These are phyloP conservation scores for Lithophane ornitopus DNA, from an alignment of 2,888 invertebrate species.

Conservation along the genomic window DNA sequence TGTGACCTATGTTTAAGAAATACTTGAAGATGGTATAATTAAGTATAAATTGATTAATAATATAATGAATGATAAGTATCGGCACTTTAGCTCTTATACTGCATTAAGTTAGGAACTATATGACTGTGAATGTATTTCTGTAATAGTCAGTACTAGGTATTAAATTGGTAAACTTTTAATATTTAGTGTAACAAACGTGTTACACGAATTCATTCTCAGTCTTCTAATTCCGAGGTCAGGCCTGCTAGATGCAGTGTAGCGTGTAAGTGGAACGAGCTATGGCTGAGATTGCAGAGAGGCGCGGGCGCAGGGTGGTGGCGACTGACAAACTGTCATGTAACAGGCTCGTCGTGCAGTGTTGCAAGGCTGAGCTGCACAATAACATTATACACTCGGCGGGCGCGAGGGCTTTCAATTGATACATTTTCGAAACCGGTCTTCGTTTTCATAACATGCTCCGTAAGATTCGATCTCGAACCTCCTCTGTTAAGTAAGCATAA, in stretches of 20 bases:
- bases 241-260: conserved; percentile 32
- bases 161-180: too few species aligned
- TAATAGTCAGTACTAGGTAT: not conserved
- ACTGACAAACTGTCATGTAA: conserved; percentile 79
- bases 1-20: conserved; percentile 52
- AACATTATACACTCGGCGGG: conserved; percentile 84
- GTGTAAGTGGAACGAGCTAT: conserved; percentile 68
- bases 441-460: conserved; percentile 86
- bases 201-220: not conserved
- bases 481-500: conserved; percentile 66
- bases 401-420: conserved; percentile 86
- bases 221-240: not conserved
- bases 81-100: not conserved
- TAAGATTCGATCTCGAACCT: conserved; percentile 74
- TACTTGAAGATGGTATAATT: conserved; percentile 13
- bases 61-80: conserved; percentile 17
- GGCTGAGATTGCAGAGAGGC: conserved; percentile 67
- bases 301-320: conserved; percentile 63
- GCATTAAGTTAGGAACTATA: not conserved
- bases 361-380: conserved; percentile 84
- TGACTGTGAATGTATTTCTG: not conserved
- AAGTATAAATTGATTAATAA: conserved; percentile 30
- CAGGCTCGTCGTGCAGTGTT: conserved; percentile 78
- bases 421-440: conserved; percentile 88
- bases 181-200: not conserved